Evolutionary conservation across 2,113 vertebrate species (phyloP).

Genomic region (Lontra canadensis): DNA sequence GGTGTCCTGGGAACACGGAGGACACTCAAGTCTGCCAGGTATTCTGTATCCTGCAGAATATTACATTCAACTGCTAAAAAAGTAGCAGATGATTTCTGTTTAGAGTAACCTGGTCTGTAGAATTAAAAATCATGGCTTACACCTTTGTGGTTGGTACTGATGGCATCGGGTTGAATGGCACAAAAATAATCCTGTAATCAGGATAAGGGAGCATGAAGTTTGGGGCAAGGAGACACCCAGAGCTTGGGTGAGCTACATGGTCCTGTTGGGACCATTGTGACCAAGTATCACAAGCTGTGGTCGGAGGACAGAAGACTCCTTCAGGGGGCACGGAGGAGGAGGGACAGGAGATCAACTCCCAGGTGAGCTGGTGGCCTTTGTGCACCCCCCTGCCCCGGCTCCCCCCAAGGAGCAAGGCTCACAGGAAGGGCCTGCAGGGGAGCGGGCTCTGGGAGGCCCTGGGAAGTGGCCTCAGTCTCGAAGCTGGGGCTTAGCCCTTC

Average conservation of each 20-base stretch:
- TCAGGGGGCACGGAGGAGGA: rapidly evolving
- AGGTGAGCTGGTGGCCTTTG: not conserved
- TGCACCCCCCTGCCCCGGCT: no score
- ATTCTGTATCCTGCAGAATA: constrained; percentile 29
- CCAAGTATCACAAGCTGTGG: not conserved
- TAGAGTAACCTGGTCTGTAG: constrained; percentile 33
- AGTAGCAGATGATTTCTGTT: constrained; percentile 54
- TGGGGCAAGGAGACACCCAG: not conserved
- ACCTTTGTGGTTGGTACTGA: not conserved
- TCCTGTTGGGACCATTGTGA: no score
- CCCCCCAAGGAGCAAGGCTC: no score
- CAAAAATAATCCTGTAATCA: constrained; percentile 15
- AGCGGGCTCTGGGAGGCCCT: not conserved
- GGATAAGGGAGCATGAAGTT: not conserved
- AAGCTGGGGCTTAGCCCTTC: not conserved
- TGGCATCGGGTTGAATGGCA: constrained; percentile 35
- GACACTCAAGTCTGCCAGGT: not conserved
- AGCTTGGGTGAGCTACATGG: not conserved
- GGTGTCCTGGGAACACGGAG: not conserved
- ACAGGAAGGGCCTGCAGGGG: not conserved
- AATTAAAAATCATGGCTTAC: constrained; percentile 66
- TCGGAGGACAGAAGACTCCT: not conserved
- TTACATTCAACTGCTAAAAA: constrained; percentile 59
- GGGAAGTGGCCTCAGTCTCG: not conserved
- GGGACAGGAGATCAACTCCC: no score